These are phyloP conservation scores for Oikopleura dioica DNA, from an alignment of 23 tunicate genomes.

Conservation along the genomic window DNA sequence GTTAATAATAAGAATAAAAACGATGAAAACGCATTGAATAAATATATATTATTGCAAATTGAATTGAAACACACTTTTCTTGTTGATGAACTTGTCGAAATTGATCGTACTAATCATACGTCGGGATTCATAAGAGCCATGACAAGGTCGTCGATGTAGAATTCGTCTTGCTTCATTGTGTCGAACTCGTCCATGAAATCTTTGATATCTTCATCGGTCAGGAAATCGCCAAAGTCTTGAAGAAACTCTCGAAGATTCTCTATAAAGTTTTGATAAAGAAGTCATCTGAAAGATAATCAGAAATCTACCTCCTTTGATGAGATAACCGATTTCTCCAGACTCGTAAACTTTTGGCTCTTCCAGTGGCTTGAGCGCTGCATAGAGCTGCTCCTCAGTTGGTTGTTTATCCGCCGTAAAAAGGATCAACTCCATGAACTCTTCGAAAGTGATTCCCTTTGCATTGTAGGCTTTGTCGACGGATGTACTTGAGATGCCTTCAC, in stretches of 20 bases:
- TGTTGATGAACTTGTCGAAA: not conserved
- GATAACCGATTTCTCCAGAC: not conserved
- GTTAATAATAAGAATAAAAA: too few relatives aligned
- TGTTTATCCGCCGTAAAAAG: not conserved
- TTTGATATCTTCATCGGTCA: not conserved
- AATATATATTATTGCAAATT: too few relatives aligned
- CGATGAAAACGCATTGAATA: too few relatives aligned
- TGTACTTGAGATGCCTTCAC: too few relatives aligned
- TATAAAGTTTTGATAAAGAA: not conserved
- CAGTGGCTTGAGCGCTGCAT: not conserved
- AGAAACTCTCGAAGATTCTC: not conserved
- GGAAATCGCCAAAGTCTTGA: not conserved
- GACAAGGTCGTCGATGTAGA: not conserved
- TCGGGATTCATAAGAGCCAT: not conserved
- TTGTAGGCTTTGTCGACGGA: too few relatives aligned
- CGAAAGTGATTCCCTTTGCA: not conserved
- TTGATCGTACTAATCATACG: not conserved
- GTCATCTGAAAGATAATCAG: not conserved
- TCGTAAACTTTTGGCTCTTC: not conserved
- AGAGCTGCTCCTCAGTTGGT: not conserved
- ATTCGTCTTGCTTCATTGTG: not conserved
- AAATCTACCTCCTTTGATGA: not conserved
- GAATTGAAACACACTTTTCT: too few relatives aligned
- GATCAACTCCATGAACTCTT: not conserved
- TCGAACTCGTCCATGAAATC: not conserved